phyloP scores from a whole-genome alignment of 2,797 vertebrate genomes.

The Alexandromys oeconomus region DNA sequence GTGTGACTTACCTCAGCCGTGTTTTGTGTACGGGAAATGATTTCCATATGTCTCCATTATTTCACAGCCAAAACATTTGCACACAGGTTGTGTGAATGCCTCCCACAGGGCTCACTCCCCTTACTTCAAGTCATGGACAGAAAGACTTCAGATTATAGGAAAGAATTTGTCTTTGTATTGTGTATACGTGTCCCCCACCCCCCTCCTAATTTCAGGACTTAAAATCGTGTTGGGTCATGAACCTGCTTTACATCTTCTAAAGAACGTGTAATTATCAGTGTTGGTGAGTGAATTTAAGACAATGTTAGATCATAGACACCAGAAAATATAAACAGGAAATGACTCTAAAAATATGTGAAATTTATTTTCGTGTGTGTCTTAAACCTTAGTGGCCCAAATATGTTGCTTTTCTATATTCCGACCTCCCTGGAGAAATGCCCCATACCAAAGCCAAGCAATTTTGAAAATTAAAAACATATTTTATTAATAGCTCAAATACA shows the following conservation, averaged over 20 bases:
- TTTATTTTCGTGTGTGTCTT: slow-evolving; percentile 73
- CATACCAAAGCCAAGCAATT: slow-evolving; percentile 79
- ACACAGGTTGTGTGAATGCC: slow-evolving; percentile 34
- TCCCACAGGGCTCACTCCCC: slow-evolving; percentile 54
- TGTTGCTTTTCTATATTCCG: slow-evolving; percentile 68
- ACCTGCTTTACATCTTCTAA: neutral
- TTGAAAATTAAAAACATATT: slow-evolving; percentile 83
- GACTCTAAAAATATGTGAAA: slow-evolving; percentile 63
- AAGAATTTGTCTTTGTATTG: slow-evolving; percentile 47
- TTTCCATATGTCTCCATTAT: slow-evolving; percentile 58
- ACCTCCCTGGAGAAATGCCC: slow-evolving; percentile 68
- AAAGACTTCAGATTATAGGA: slow-evolving; percentile 39
- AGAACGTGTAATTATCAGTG: slow-evolving; percentile 54
- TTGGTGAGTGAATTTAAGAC: slow-evolving; percentile 54
- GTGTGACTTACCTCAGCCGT: slow-evolving; percentile 72
- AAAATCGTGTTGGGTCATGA: slow-evolving; percentile 53
- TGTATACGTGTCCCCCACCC: fast-evolving
- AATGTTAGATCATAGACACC: slow-evolving; percentile 47
- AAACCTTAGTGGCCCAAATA: slow-evolving; percentile 69
- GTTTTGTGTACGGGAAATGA: slow-evolving; percentile 73
- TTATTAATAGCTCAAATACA: slow-evolving; percentile 84
- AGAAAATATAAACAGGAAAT: slow-evolving; percentile 64
- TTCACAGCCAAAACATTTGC: slow-evolving; percentile 67
- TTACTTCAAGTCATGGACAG: slow-evolving; percentile 56
- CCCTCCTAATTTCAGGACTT: neutral